Evolutionary conservation across 2,888 invertebrate genomes (phyloP), one percentile per base, ranked within the genome.

Genomic region (Coleophora deauratella): DNA sequence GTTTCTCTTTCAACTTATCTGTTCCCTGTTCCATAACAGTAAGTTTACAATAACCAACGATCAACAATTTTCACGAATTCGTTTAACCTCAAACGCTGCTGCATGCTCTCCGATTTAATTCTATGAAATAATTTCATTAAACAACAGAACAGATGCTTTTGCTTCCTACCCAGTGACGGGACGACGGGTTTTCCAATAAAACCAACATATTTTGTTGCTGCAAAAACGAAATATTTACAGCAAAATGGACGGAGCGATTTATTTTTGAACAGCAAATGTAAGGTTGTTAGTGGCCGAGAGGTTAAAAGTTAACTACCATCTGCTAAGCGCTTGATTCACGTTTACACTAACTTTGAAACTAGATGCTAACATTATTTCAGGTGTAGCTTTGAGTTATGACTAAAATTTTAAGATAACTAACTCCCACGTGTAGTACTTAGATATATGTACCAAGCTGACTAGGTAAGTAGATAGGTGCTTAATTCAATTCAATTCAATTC

Each of bases 61-160:
- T 27, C 27, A 40, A 38, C 39, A 30, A 27, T 1, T 47, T 40
- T 45, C 44, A 34, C 44, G 9, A 56, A 43, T 55, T 47, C 47
- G 45, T 51, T 55, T 52, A 52, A 51, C 50, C 50, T 47, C 33
- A 7, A 15, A 27, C 30, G 27, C 43, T 43, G 42, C 45, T 47
- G 46, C 46, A 21, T 52, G 41, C 50, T 39, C 41, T 51, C 46
- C 44, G 53, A 48, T 62, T 59, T 55, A 59, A 43, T 63, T 67
- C 54, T 60, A 62, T 51, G 54, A 68, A 66, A 72, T 72, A 66
- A 72, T 72, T 72, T 67, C 64, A 72, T 73, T 70, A 68, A 66
- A 59, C 55, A 57, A 60, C 62, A 21, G 21, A 58, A 59, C 56
- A 59, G 62, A 55, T 49, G 48, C 41, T 42, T 46, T 51, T 55